These are phyloP conservation scores for Nomada lathburiana DNA, from an alignment of 2,888 invertebrate genomes.

Conservation along the genomic window DNA sequence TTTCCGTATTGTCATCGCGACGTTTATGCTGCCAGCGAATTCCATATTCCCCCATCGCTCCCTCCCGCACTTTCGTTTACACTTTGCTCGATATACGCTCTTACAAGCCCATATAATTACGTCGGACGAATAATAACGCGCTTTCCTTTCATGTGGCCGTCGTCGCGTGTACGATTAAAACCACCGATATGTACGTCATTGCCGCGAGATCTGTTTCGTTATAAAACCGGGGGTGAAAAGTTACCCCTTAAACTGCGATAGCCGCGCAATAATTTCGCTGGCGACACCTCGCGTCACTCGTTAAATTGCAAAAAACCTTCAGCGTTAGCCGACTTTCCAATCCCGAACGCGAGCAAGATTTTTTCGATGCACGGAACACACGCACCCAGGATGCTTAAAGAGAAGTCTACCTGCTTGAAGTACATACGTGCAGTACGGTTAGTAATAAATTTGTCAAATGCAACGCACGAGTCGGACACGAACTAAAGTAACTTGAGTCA, in stretches of 20 bases:
- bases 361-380: background rate
- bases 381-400: no score
- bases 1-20: constrained; percentile 28
- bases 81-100: constrained; percentile 22
- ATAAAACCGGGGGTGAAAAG: constrained; percentile 36
- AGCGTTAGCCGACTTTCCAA: background rate
- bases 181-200: constrained; percentile 31
- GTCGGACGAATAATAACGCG: constrained; percentile 41
- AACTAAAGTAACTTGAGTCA: no score
- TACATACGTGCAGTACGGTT: no score
- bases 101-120: constrained; percentile 39
- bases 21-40: constrained; percentile 28
- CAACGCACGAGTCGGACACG: no score
- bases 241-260: constrained; percentile 13
- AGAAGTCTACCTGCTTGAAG: no score
- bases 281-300: constrained; percentile 29
- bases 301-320: constrained; percentile 9
- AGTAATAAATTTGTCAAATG: no score
- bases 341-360: background rate
- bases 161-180: constrained; percentile 44
- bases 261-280: constrained; percentile 25
- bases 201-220: constrained; percentile 37
- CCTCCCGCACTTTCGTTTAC: background rate
- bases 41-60: background rate
- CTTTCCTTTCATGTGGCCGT: constrained; percentile 41